Percentiles rank a stretch among this genome's conserved stretches.
These are phyloP conservation scores for Magallana angulata DNA, from an alignment of 1,140 invertebrate genomes.

Conservation along the genomic window DNA sequence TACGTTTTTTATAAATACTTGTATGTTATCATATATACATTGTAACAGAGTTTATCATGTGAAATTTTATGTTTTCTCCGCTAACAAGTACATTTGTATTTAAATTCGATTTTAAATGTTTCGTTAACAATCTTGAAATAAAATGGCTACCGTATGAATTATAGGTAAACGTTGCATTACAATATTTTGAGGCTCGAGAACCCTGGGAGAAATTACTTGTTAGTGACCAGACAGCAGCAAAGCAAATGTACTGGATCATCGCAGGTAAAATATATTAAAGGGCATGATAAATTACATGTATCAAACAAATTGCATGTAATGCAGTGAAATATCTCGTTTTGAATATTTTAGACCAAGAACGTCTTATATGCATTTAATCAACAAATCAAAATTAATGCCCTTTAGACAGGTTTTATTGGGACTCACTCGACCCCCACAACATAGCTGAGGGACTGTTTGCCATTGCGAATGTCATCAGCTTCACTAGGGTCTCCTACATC, in stretches of 20 bases:
- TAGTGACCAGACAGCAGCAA: slow-evolving; percentile 45
- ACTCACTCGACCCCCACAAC: slow-evolving; percentile 73
- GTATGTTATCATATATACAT: too few species aligned
- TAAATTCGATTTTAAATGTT: too few species aligned
- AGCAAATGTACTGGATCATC: slow-evolving; percentile 69
- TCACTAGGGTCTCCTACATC: slow-evolving; percentile 72
- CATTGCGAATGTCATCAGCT: slow-evolving; percentile 75
- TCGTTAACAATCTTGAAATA: too few species aligned
- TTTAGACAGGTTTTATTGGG: slow-evolving; percentile 76
- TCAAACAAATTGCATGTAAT: too few species aligned
- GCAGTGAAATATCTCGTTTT: too few species aligned
- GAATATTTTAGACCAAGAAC: too few species aligned
- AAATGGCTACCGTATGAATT: background rate
- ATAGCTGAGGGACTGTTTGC: slow-evolving; percentile 74
- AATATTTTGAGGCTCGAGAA: slow-evolving; percentile 59
- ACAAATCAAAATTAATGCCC: background rate
- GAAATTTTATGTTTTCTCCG: too few species aligned
- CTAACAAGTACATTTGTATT: too few species aligned
- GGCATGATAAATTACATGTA: too few species aligned
- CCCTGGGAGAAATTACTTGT: slow-evolving; percentile 61
- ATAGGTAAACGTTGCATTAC: slow-evolving; percentile 65
- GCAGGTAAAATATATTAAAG: slow-evolving; percentile 59
- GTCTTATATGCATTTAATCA: too few species aligned
- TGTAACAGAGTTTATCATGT: too few species aligned
- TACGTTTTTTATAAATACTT: too few species aligned